Conservation (phyloP, 2,113 vertebrate genomes). For the Mus musculus region DNA sequence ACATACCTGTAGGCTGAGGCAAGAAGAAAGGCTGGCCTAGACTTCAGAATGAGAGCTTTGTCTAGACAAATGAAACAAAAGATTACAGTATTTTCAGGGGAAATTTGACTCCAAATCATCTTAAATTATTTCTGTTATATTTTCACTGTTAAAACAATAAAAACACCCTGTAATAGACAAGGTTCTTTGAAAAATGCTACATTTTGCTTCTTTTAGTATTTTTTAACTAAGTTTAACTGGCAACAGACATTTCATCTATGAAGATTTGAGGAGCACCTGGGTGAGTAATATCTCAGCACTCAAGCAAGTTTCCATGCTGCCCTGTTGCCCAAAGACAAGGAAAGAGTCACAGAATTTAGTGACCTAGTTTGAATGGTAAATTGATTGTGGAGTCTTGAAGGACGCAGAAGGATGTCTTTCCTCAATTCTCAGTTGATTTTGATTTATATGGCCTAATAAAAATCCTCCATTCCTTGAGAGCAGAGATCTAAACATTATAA, state of each 20-base stretch:
- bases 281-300: rapidly evolving
- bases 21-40: not conserved
- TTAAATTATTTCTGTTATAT: not conserved
- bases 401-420: not conserved
- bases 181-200: not conserved
- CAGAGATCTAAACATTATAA: not conserved
- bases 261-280: not conserved
- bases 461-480: not conserved
- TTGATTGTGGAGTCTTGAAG: not conserved
- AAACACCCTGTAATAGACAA: not conserved
- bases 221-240: not conserved
- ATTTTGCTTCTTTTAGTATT: not conserved
- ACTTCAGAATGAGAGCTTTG: not conserved
- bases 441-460: not conserved
- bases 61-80: not conserved
- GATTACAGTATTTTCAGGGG: not conserved
- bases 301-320: rapidly evolving
- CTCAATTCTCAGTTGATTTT: not conserved
- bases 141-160: constrained; percentile 46
- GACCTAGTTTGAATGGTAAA: not conserved
- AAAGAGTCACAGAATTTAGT: rapidly evolving
- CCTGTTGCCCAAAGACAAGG: not conserved
- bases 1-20: not conserved
- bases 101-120: not conserved
- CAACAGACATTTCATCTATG: not conserved